phyloP scores from a whole-genome alignment of 2,113 vertebrate species.

The Xyrauchen texanus region DNA sequence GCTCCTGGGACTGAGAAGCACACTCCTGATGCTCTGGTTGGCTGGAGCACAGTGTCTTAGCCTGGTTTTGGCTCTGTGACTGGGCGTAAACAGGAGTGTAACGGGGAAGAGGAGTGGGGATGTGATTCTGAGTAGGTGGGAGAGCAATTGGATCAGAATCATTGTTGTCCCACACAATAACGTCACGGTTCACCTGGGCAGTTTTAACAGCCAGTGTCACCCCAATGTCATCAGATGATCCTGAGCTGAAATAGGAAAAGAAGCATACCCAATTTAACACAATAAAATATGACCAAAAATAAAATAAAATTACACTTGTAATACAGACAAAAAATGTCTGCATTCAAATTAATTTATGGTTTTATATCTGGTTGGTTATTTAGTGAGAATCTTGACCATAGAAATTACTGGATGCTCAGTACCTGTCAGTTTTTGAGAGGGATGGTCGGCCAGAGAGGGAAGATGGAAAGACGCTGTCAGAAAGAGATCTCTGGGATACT shows the following conservation, averaged over 20 bases:
- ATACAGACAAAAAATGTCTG: no score
- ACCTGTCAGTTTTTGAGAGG: constrained; percentile 70
- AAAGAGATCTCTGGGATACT: constrained; percentile 26
- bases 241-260: constrained; percentile 55
- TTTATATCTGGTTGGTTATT: neutral
- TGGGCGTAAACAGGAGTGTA: constrained; percentile 27
- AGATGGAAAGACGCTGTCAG: constrained; percentile 35
- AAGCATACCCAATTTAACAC: neutral
- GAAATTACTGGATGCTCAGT: neutral
- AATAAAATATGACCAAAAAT: no score
- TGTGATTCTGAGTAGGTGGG: constrained; percentile 26
- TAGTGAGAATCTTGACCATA: neutral
- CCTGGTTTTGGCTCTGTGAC: neutral
- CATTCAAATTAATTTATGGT: no score
- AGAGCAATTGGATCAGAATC: constrained; percentile 3
- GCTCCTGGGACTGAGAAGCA: constrained; percentile 48
- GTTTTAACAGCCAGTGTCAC: constrained; percentile 45
- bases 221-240: constrained; percentile 57
- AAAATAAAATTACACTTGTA: no score
- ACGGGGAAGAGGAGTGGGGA: constrained; percentile 18
- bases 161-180: constrained; percentile 61
- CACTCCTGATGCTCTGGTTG: constrained; percentile 53
- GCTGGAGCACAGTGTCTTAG: neutral
- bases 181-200: constrained; percentile 55
- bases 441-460: constrained; percentile 52